phyloP scores from a whole-genome alignment of 2,113 vertebrate genomes.

The Phylloscopus trochiloides region DNA sequence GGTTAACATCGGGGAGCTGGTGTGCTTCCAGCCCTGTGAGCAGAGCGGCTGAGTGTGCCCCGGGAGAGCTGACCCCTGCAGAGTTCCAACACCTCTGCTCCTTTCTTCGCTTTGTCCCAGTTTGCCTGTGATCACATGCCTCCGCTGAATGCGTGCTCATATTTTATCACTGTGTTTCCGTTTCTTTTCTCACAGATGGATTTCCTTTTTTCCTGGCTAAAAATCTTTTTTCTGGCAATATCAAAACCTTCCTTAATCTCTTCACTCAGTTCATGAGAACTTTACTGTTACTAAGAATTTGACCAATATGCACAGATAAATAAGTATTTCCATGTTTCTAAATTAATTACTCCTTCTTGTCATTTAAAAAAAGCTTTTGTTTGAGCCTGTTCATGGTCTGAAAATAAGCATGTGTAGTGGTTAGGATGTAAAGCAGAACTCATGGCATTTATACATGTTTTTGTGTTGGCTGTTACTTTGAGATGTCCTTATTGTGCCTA shows the following conservation, averaged over 20 bases:
- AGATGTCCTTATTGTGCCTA: background rate
- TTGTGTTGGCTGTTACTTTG: background rate
- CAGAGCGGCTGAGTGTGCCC: accelerated
- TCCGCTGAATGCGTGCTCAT: accelerated
- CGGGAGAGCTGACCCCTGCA: background rate
- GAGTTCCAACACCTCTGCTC: background rate
- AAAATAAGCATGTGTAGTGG: background rate
- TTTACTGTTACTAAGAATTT: background rate
- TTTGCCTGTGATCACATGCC: accelerated
- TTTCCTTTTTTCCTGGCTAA: background rate
- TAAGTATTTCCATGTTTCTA: background rate
- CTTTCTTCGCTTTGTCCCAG: background rate
- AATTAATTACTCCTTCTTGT: background rate
- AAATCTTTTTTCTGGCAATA: background rate
- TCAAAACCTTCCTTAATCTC: background rate
- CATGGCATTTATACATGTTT: background rate
- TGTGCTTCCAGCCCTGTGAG: background rate
- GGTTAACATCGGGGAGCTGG: background rate
- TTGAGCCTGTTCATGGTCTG: background rate
- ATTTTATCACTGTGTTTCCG: accelerated
- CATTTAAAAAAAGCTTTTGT: background rate
- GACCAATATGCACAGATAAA: background rate
- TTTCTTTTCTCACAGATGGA: background rate
- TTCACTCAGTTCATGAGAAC: background rate
- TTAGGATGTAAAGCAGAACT: background rate